A percentile compares a stretch with the other conserved stretches of the same genome.
These are phyloP conservation scores for Bombus superbus DNA, from an alignment of 1,140 invertebrate genomes.

Conservation along the genomic window DNA sequence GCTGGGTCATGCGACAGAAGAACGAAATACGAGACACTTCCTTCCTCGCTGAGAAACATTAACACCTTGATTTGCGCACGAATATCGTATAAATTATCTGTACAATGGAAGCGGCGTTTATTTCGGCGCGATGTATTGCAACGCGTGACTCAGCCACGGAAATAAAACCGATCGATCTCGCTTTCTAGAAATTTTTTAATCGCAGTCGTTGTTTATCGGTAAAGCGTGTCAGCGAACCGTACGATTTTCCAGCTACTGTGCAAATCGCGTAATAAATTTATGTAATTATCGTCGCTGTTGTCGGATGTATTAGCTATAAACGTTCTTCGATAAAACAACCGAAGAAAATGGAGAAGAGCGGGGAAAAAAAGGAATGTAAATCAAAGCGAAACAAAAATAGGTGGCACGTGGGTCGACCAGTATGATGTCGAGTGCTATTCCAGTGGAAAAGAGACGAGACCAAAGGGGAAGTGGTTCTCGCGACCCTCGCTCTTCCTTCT, in stretches of 20 bases:
- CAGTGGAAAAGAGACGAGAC: neutral
- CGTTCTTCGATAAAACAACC: no score
- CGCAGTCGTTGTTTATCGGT: neutral
- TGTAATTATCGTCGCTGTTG: no score
- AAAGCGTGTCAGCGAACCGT: no score
- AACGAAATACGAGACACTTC: constrained; percentile 20
- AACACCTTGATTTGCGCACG: neutral
- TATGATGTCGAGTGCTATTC: constrained; percentile 1
- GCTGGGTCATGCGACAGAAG: neutral
- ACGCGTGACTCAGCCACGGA: neutral
- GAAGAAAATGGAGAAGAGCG: neutral
- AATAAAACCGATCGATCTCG: neutral
- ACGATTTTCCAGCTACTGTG: no score
- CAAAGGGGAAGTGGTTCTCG: constrained; percentile 10
- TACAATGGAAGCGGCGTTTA: neutral
- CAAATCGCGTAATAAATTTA: no score
- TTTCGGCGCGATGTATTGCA: no score
- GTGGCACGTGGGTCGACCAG: constrained; percentile 14
- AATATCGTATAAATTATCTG: neutral
- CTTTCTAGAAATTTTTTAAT: accelerated
- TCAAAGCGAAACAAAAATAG: constrained; percentile 1
- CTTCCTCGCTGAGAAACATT: neutral
- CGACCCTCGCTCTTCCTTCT: neutral
- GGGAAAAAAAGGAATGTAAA: neutral
- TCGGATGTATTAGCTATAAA: no score